Evolutionary conservation across 2,888 invertebrate genomes (phyloP).

Genomic region (Aproaerema taeniolella): DNA sequence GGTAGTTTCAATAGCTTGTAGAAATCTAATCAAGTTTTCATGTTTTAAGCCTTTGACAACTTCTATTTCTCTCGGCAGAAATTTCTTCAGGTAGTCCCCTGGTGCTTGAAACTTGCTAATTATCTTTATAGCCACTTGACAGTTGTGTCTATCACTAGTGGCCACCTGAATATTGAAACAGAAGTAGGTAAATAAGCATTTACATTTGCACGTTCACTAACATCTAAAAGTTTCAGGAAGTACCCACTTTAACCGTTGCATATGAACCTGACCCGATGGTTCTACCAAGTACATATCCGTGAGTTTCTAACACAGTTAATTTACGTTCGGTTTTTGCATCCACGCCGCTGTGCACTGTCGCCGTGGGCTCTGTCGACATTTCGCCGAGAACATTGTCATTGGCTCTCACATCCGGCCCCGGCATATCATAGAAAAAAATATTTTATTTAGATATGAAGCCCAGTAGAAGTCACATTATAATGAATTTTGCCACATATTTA

Average conservation of each 20-base stretch:
- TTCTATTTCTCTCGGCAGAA: constrained; percentile 88
- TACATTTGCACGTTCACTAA: neutral
- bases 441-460: constrained; percentile 42
- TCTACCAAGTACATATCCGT: constrained; percentile 85
- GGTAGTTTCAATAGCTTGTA: constrained; percentile 91
- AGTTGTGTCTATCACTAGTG: constrained; percentile 83
- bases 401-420: constrained; percentile 70
- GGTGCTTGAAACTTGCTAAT: constrained; percentile 90
- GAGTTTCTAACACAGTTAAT: constrained; percentile 84
- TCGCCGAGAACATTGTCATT: constrained; percentile 71
- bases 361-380: constrained; percentile 67
- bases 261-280: constrained; percentile 90
- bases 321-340: constrained; percentile 63
- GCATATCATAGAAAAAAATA: constrained; percentile 67
- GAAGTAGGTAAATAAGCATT: too few species aligned
- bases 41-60: constrained; percentile 89
- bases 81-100: constrained; percentile 87
- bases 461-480: constrained; percentile 58
- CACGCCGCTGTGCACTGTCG: constrained; percentile 60
- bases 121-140: constrained; percentile 89
- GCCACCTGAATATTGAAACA: constrained; percentile 74
- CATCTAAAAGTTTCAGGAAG: neutral
- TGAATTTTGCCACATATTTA: constrained; percentile 56
- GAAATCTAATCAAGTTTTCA: constrained; percentile 86
- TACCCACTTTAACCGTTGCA: constrained; percentile 84